phyloP scores from a whole-genome alignment of 2,113 vertebrate genomes.

The Calidris pugnax region DNA sequence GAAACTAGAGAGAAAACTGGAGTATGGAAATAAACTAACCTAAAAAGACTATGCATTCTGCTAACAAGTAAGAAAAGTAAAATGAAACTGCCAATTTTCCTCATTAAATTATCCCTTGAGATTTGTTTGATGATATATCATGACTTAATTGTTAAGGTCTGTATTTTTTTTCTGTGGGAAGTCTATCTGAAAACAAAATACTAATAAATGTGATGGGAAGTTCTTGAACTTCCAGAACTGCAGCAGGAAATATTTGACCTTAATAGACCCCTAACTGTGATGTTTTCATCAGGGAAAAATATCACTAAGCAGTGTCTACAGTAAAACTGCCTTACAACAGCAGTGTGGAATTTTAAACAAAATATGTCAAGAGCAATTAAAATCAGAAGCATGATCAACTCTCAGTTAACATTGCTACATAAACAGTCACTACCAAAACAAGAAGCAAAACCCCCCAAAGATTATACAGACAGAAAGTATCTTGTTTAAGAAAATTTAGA shows the following conservation, averaged over 20 bases:
- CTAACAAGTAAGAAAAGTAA: neutral
- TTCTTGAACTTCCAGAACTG: slow-evolving; percentile 54
- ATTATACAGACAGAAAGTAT: neutral
- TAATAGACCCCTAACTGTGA: slow-evolving; percentile 48
- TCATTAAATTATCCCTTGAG: neutral
- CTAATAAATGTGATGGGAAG: slow-evolving; percentile 51
- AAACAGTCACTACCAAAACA: slow-evolving; percentile 47
- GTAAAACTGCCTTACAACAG: slow-evolving; percentile 59
- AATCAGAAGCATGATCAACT: slow-evolving; percentile 47
- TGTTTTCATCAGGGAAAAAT: slow-evolving; percentile 59
- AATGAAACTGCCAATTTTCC: neutral
- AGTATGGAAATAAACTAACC: neutral
- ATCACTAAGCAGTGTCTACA: slow-evolving; percentile 42
- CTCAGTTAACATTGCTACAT: neutral
- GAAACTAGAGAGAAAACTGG: neutral
- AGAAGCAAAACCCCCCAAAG: neutral
- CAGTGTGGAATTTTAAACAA: slow-evolving; percentile 59
- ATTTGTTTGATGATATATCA: neutral
- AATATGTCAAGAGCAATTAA: slow-evolving; percentile 58
- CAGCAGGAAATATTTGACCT: slow-evolving; percentile 63
- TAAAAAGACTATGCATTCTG: neutral
- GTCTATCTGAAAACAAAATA: slow-evolving; percentile 34
- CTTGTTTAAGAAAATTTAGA: neutral
- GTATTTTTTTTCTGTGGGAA: neutral
- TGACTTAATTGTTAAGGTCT: slow-evolving; percentile 7